A percentile compares a stretch with the other conserved stretches of the same genome.
These are phyloP conservation scores for Nomada lathburiana DNA, from an alignment of 2,888 invertebrate genomes.

Conservation along the genomic window DNA sequence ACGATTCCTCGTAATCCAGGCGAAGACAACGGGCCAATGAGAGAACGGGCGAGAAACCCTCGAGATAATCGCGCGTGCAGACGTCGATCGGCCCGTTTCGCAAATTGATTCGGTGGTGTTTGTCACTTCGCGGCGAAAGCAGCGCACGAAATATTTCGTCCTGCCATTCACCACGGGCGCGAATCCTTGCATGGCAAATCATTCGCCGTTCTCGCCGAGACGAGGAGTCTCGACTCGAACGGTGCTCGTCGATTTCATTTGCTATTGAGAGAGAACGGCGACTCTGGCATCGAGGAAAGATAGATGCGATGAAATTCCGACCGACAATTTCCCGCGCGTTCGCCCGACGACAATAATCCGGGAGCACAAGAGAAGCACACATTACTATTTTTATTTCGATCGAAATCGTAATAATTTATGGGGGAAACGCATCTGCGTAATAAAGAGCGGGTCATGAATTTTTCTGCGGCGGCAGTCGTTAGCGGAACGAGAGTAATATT, in stretches of 20 bases:
- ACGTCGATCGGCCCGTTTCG: neutral
- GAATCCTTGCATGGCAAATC: conserved; percentile 35
- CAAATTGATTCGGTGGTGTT: conserved; percentile 33
- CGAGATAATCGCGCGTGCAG: no score
- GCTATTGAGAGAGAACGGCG: no score
- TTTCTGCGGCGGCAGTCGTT: conserved; percentile 47
- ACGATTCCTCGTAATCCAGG: conserved; percentile 10
- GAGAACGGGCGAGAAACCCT: neutral
- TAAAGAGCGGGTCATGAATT: conserved; percentile 70
- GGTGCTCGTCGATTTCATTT: no score
- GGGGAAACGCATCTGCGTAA: conserved; percentile 65
- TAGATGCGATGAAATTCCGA: neutral
- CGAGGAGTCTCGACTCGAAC: conserved; percentile 16
- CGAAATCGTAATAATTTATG: conserved; percentile 65
- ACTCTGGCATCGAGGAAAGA: neutral
- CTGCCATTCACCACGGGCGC: conserved; percentile 47
- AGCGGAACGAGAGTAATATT: conserved; percentile 61
- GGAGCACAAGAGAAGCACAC: conserved; percentile 35
- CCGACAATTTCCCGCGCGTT: neutral
- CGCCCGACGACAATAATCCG: conserved; percentile 35
- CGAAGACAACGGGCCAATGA: neutral
- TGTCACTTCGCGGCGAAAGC: conserved; percentile 25
- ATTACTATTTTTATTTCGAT: conserved; percentile 53
- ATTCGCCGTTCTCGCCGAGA: conserved; percentile 32
- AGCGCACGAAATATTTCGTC: conserved; percentile 47